phyloP scores from a whole-genome alignment of 2,797 vertebrate genomes.

The Linurgus olivaceus region DNA sequence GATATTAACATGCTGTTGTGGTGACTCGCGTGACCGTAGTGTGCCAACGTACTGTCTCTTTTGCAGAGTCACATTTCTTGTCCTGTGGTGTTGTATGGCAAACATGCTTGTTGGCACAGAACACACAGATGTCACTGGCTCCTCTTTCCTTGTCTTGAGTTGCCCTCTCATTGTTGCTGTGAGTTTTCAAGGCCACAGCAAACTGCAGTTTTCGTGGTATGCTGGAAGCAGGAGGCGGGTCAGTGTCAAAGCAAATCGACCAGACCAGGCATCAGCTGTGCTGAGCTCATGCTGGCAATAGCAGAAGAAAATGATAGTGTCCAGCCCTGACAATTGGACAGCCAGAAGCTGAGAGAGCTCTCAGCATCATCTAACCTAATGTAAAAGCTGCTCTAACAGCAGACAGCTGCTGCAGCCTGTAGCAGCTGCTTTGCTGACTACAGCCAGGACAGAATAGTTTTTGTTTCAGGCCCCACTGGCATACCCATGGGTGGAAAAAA shows the following conservation, averaged over 20 bases:
- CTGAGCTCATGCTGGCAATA: not conserved
- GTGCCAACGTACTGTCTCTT: not conserved
- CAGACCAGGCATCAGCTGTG: not conserved
- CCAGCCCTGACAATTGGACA: not conserved
- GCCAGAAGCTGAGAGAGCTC: not conserved
- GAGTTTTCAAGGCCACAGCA: not conserved
- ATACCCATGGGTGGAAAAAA: not conserved
- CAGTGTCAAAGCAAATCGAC: not conserved
- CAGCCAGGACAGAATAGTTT: not conserved
- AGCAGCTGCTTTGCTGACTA: constrained; percentile 18
- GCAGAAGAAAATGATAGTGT: not conserved
- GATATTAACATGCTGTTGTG: constrained; percentile 68
- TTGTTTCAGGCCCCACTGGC: not conserved
- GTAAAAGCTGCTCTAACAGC: not conserved
- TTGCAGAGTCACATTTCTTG: not conserved
- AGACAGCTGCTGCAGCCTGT: not conserved
- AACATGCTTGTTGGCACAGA: not conserved
- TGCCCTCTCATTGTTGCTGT: not conserved
- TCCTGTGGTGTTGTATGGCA: not conserved
- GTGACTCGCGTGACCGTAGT: not conserved
- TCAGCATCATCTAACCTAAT: not conserved
- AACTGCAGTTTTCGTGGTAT: not conserved
- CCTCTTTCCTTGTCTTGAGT: not conserved
- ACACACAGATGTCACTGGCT: not conserved
- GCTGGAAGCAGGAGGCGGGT: not conserved